These are phyloP conservation scores for Reticulitermes lucifugus DNA, from an alignment of 2,888 invertebrate genomes.

Conservation along the genomic window DNA sequence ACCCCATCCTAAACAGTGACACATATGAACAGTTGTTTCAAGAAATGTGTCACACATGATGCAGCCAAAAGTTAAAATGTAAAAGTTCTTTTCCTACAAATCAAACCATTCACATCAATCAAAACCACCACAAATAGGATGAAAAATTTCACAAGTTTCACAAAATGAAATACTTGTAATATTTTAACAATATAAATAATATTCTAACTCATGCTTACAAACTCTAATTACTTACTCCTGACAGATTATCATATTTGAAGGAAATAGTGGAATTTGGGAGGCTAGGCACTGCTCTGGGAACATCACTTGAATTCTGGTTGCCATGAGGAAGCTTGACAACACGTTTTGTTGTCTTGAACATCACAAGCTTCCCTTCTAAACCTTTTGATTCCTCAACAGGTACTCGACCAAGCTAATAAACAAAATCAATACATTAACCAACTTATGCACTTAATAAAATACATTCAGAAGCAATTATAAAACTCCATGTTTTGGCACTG, in stretches of 20 bases:
- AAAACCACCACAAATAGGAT: background rate
- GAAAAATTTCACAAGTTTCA: no score
- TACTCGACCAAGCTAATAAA: constrained; percentile 65
- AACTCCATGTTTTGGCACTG: no score
- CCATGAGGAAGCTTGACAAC: constrained; percentile 74
- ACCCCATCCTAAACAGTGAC: no score
- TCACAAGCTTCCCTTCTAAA: constrained; percentile 71
- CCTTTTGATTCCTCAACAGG: constrained; percentile 69
- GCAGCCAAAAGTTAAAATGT: no score
- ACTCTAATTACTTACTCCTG: constrained; percentile 9
- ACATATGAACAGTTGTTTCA: no score
- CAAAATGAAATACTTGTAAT: no score
- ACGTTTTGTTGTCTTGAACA: constrained; percentile 79
- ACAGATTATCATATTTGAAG: constrained; percentile 55
- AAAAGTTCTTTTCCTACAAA: background rate
- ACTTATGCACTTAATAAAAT: no score
- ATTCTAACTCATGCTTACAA: background rate
- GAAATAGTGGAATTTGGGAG: constrained; percentile 62
- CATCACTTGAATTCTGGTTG: constrained; percentile 60
- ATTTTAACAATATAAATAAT: background rate
- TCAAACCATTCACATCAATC: background rate
- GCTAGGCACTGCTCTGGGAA: constrained; percentile 63
- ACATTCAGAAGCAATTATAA: no score
- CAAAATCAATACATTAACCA: no score
- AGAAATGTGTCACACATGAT: no score